Evolutionary conservation across 2,888 invertebrate genomes (phyloP).

Genomic region (Ophraella communa): DNA sequence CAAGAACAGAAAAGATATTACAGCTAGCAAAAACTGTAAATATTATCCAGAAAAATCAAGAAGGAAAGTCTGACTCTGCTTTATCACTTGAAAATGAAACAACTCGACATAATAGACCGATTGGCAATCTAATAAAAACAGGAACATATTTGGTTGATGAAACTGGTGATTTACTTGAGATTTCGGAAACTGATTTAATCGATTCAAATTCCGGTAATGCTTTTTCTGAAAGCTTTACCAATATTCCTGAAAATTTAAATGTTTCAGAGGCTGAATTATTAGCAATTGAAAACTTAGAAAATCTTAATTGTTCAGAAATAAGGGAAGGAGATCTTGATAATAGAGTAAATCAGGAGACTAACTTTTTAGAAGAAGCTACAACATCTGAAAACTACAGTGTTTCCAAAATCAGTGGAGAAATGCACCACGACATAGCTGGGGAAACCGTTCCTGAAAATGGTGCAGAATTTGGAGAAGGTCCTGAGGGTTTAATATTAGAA

Average conservation of each 20-base stretch:
- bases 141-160: background rate
- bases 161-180: background rate
- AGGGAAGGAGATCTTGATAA: background rate
- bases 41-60: too few relatives aligned
- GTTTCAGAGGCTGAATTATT: background rate
- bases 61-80: too few relatives aligned
- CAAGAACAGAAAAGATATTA: background rate
- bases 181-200: background rate
- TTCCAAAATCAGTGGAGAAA: background rate
- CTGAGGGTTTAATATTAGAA: too few relatives aligned
- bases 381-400: background rate
- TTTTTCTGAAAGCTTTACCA: too few relatives aligned
- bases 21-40: background rate
- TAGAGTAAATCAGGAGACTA: background rate
- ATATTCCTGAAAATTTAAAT: too few relatives aligned
- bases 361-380: background rate
- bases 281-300: background rate
- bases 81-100: too few relatives aligned
- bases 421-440: background rate
- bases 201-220: too few relatives aligned
- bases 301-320: background rate
- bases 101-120: background rate
- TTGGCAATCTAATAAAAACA: background rate
- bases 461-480: too few relatives aligned
- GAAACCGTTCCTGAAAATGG: too few relatives aligned